Evolutionary conservation across 1,140 invertebrate species (phyloP).

Genomic region (Gryon sp.): DNA sequence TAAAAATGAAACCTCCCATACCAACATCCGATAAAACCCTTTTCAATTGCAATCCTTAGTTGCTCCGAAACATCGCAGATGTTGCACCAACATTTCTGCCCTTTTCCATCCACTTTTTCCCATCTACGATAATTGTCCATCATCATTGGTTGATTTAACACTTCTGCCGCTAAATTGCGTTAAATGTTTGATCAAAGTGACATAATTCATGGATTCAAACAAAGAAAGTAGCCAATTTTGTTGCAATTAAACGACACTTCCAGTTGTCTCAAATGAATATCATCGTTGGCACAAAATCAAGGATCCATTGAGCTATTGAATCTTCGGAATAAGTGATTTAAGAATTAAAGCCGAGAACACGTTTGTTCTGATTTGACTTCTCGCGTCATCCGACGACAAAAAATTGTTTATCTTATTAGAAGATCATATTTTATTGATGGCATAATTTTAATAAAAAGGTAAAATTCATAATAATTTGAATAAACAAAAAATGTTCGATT

Average conservation of each 20-base stretch:
- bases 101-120: neutral
- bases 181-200: slow-evolving; percentile 26
- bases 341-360: neutral
- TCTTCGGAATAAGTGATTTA: neutral
- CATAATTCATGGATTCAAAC: too few relatives aligned
- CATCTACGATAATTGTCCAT: neutral
- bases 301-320: too few relatives aligned
- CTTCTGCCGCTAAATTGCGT: slow-evolving; percentile 41
- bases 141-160: slow-evolving; percentile 40
- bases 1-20: too few relatives aligned
- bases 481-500: neutral
- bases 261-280: neutral
- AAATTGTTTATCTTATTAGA: slow-evolving; percentile 24
- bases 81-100: neutral
- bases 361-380: neutral
- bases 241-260: neutral
- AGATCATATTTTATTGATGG: slow-evolving; percentile 2
- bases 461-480: neutral
- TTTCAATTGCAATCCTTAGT: too few relatives aligned
- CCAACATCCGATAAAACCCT: too few relatives aligned
- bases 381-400: slow-evolving; percentile 12
- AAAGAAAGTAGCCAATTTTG: too few relatives aligned
- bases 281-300: too few relatives aligned
- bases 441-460: slow-evolving; percentile 20
- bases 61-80: too few relatives aligned